Percentiles rank a stretch among this genome's conserved stretches.
Conservation (phyloP, 2,888 invertebrate genomes). For the Physocephala rufipes region DNA sequence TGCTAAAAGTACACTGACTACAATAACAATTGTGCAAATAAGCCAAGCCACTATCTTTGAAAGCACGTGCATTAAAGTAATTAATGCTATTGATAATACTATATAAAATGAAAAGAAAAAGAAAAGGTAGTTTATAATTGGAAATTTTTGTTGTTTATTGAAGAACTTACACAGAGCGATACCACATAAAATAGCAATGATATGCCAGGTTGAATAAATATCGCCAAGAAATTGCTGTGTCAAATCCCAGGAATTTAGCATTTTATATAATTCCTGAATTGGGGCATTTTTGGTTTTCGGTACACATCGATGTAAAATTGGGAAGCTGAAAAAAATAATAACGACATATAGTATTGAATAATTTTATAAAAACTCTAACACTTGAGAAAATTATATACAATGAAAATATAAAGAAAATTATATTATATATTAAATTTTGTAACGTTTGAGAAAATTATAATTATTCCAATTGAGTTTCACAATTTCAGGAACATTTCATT, state of each 20-base stretch:
- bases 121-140: background rate
- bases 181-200: conserved; percentile 82
- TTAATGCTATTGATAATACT: conserved; percentile 85
- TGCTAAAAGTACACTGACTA: conserved; percentile 81
- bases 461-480: too few species aligned
- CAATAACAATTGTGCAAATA: conserved; percentile 81
- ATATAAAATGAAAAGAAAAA: conserved; percentile 43
- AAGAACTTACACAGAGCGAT: conserved; percentile 77
- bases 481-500: too few species aligned
- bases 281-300: conserved; percentile 77
- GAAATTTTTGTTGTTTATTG: background rate
- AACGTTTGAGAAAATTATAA: too few species aligned
- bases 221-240: conserved; percentile 89
- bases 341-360: background rate
- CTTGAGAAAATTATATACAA: too few species aligned
- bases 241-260: conserved; percentile 88
- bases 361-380: background rate
- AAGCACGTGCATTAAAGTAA: conserved; percentile 83
- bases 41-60: conserved; percentile 88
- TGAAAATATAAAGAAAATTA: conserved; percentile 47
- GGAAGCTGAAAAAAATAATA: conserved; percentile 68
- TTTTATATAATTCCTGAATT: conserved; percentile 76
- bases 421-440: too few species aligned
- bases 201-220: conserved; percentile 87
- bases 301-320: conserved; percentile 88